These are phyloP conservation scores for Epinotia demarniana DNA, from an alignment of 2,888 invertebrate species.

Conservation along the genomic window DNA sequence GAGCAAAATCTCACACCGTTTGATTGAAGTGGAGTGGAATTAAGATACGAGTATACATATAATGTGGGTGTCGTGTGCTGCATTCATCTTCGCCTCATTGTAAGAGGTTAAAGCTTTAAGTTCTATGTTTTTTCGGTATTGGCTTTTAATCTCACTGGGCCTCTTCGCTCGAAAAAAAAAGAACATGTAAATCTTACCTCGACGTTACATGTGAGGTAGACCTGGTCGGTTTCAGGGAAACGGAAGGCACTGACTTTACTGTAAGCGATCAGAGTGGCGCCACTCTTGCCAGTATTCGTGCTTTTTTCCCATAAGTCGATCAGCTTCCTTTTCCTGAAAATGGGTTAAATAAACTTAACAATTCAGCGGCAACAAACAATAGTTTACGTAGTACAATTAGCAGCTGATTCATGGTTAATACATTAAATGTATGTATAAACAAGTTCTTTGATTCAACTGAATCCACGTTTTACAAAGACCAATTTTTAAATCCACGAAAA, in stretches of 20 bases:
- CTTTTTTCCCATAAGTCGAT: constrained; percentile 87
- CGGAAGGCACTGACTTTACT: constrained; percentile 89
- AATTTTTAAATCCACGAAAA: no score
- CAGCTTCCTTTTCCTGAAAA: constrained; percentile 85
- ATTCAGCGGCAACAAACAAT: background rate
- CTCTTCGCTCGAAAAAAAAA: background rate
- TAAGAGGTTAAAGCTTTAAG: background rate
- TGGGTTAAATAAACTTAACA: constrained; percentile 10
- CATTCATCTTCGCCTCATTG: no score
- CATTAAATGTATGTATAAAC: no score
- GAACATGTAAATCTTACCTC: constrained; percentile 78
- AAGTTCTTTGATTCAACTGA: no score
- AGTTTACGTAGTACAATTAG: background rate
- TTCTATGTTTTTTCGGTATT: background rate
- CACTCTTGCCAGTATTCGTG: constrained; percentile 83
- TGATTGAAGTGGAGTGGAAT: background rate
- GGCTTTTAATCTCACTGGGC: no score
- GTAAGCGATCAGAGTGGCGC: constrained; percentile 87
- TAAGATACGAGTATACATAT: background rate
- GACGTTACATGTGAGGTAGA: constrained; percentile 89
- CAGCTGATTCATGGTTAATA: no score
- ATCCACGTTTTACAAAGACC: no score
- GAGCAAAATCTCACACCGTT: background rate
- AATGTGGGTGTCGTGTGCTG: background rate
- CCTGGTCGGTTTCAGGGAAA: constrained; percentile 89